Percentiles rank a stretch among this genome's conserved stretches.
These are phyloP conservation scores for Dexiosoma caninum DNA, from an alignment of 2,888 invertebrate genomes.

Conservation along the genomic window DNA sequence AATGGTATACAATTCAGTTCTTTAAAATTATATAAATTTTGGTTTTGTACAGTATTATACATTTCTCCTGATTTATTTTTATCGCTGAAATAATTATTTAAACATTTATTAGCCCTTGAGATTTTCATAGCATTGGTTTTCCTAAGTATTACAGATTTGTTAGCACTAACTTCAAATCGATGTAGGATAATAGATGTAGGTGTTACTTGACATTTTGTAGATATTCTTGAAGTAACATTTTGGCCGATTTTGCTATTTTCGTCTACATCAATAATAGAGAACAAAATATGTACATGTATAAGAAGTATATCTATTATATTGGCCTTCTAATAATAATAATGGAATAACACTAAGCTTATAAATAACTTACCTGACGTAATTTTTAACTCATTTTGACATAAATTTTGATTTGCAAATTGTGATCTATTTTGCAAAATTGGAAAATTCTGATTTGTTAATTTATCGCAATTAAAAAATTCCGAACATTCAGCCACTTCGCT, in stretches of 20 bases:
- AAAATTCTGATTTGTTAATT: neutral
- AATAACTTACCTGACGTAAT: conserved; percentile 26
- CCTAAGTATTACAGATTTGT: conserved; percentile 21
- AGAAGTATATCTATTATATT: neutral
- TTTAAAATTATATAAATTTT: neutral
- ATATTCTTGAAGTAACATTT: neutral
- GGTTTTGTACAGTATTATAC: neutral
- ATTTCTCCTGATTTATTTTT: neutral
- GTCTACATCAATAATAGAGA: neutral
- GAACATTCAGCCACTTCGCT: neutral
- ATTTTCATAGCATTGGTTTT: neutral
- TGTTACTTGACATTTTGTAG: conserved; percentile 37
- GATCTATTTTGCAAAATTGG: neutral
- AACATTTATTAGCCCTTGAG: conserved; percentile 12
- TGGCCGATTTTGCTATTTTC: neutral
- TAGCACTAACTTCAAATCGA: conserved; percentile 32
- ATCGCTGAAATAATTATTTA: conserved; percentile 2
- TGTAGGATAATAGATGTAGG: conserved; percentile 50
- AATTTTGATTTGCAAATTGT: neutral
- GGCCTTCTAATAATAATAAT: neutral
- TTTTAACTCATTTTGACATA: neutral
- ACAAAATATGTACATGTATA: neutral
- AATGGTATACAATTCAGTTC: neutral
- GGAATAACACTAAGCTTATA: neutral
- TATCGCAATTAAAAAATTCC: neutral